These are phyloP conservation scores for Plebejus anna DNA, from an alignment of 2,888 invertebrate genomes.

Conservation along the genomic window DNA sequence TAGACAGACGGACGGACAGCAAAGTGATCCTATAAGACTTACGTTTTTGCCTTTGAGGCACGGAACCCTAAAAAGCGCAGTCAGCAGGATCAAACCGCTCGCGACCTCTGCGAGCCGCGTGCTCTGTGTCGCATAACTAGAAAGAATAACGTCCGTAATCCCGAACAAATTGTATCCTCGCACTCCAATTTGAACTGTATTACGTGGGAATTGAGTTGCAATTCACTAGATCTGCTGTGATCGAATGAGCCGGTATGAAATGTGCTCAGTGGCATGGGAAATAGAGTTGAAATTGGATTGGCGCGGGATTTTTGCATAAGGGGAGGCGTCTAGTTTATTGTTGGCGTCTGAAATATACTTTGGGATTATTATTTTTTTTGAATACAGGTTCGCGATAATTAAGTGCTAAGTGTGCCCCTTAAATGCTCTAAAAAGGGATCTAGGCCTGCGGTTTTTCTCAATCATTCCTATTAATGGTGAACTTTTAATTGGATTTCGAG, in stretches of 20 bases:
- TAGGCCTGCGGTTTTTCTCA: neutral
- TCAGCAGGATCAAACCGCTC: neutral
- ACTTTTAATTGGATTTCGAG: neutral
- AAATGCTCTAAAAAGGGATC: neutral
- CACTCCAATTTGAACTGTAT: conserved; percentile 29
- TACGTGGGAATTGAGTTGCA: conserved; percentile 24
- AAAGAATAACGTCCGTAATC: conserved; percentile 35
- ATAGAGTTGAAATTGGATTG: conserved; percentile 46
- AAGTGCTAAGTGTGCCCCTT: neutral
- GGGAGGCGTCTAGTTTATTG: conserved; percentile 34
- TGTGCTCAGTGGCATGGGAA: neutral
- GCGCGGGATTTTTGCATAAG: conserved; percentile 43
- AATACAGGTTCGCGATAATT: conserved; percentile 36
- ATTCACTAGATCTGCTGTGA: conserved; percentile 20
- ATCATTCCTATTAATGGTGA: neutral
- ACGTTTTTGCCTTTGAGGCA: neutral
- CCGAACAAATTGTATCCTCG: conserved; percentile 30
- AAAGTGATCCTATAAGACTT: no score
- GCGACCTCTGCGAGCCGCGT: conserved; percentile 11
- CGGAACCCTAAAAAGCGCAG: neutral
- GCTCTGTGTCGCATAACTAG: conserved; percentile 34
- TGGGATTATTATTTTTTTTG: conserved; percentile 28
- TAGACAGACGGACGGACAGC: no score
- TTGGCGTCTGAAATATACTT: conserved; percentile 16
- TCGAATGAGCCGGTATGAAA: neutral